Percentiles rank a stretch among this genome's conserved stretches.
Conservation (phyloP, 2,797 vertebrate genomes). For the Cetoscarus ocellatus region DNA sequence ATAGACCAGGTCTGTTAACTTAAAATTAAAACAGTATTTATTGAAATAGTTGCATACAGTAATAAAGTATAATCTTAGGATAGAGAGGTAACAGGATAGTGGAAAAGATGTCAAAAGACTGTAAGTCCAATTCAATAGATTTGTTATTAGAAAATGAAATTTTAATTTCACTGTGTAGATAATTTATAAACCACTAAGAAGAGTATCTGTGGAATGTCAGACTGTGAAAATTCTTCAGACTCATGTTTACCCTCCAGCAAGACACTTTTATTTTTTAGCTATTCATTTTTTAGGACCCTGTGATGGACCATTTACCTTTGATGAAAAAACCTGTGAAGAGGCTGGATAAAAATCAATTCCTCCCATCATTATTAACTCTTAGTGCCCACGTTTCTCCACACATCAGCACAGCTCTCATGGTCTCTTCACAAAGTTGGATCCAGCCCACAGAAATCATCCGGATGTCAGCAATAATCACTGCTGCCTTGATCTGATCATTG, state of each 20-base stretch:
- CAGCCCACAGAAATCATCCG: conserved; percentile 25
- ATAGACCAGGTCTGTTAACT: too few relatives aligned
- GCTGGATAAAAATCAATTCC: conserved; percentile 1
- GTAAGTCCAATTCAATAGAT: not conserved
- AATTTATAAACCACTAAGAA: not conserved
- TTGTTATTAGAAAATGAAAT: not conserved
- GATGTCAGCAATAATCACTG: conserved; percentile 39
- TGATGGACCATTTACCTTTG: not conserved
- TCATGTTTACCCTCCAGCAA: not conserved
- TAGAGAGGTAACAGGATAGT: not conserved
- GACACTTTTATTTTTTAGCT: not conserved
- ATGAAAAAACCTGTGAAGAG: not conserved
- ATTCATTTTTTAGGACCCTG: not conserved
- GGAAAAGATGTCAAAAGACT: not conserved
- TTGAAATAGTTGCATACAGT: too few relatives aligned
- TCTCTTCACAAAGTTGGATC: conserved; percentile 9
- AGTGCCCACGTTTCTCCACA: not conserved
- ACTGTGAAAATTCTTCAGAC: not conserved
- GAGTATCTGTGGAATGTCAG: not conserved
- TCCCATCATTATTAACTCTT: not conserved
- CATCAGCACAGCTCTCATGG: not conserved
- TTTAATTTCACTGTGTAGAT: not conserved
- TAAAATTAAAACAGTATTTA: not conserved
- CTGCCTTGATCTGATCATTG: conserved; percentile 49
- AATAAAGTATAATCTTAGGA: not conserved